Evolutionary conservation across 2,888 invertebrate species (phyloP).

Genomic region (Morinoia aosen): DNA sequence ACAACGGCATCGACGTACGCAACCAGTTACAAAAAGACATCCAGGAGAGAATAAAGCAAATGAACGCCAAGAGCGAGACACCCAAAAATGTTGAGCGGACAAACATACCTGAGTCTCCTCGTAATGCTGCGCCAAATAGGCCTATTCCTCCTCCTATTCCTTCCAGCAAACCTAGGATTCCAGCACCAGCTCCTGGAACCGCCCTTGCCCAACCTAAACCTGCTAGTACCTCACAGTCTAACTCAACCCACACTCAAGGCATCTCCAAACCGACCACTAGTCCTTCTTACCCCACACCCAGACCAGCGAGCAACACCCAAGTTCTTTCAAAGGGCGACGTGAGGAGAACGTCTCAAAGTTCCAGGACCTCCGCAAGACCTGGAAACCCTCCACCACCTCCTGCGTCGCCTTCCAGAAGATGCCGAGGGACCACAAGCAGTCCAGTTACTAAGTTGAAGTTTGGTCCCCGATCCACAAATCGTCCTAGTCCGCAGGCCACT

Average conservation of each 20-base stretch:
- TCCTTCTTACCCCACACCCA: background rate
- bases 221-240: too few species aligned
- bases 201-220: background rate
- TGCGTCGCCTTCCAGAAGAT: too few species aligned
- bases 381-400: background rate
- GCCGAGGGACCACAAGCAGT: too few species aligned
- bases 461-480: too few species aligned
- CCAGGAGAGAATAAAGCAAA: background rate
- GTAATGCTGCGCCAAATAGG: background rate
- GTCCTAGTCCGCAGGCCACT: too few species aligned
- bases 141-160: background rate
- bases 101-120: background rate
- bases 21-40: constrained; percentile 5
- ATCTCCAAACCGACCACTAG: too few species aligned
- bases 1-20: too few species aligned
- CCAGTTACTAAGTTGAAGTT: too few species aligned
- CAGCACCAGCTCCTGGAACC: background rate
- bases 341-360: background rate
- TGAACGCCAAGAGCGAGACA: background rate
- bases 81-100: background rate
- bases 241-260: too few species aligned
- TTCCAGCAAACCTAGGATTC: background rate
- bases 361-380: background rate
- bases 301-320: background rate
- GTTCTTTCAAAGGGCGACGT: background rate